Base-by-base conservation (phyloP, 2,888 invertebrate species). In the Thereva unica region DNA sequence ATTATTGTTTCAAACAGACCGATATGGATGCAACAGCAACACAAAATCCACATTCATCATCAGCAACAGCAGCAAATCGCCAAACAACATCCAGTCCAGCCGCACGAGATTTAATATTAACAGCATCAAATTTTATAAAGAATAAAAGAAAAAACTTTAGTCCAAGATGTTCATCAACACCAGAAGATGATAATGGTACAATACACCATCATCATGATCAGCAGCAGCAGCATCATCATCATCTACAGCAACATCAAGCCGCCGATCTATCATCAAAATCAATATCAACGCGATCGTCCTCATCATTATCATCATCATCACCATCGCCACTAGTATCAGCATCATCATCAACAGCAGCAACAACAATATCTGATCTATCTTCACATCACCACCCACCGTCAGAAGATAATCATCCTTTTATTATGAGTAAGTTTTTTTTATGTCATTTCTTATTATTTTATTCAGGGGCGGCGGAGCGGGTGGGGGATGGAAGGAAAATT, bases 71-170 rank as follows among this genome's bases (percentile, higher is more conserved):
- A 5, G 23, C 4, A 9, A 54, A 53, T 54, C 37, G 35, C 4
- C 44, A 34, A 10, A n/a, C 54, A 34, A 23, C 37, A 54, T 23
- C 23, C 1, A 23, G 23, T 23, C 23, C 23, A 23, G 23, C 23
- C 23, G 23, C 23, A 23, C 23, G 23, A 23, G 53, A 54, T 54
- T 35, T 64, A 44, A 47, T 56, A 47, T 38, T 44, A 38, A 47
- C 35, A 5, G 34, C 65, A 23, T 49, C 56, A 55, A 65, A 49
- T 56, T 56, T 50, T n/a, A 56, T 65, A 34, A 65, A 65, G 50
- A 68, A 68, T 55, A 68, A 68, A 47, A 23, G 68, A n/a, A 68
- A 68, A 63, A 68, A 68, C 52, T 68, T 68, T 52, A 68, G 45
- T 66, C 68, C 68, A 5, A 55, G 68, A 47, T 66, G 57, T 50